Percentiles rank a stretch among this genome's conserved stretches.
phyloP scores from a whole-genome alignment of 1,140 invertebrate genomes.

The Formica exsecta region DNA sequence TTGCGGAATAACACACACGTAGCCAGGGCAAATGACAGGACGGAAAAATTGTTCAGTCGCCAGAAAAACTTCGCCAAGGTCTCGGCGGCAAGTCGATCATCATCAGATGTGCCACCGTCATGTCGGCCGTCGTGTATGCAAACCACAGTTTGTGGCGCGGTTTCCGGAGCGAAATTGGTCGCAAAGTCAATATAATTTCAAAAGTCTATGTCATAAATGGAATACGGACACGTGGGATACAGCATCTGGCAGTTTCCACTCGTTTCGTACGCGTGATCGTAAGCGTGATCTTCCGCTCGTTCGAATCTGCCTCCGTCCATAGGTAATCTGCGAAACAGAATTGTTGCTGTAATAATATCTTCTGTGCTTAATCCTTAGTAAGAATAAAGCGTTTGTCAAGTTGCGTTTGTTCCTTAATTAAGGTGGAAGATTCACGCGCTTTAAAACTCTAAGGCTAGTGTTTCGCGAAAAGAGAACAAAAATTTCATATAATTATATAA shows the following conservation, averaged over 20 bases:
- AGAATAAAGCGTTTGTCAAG: no score
- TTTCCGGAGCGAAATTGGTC: conserved; percentile 12
- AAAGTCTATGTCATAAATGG: conserved; percentile 83
- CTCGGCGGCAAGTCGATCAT: conserved; percentile 8
- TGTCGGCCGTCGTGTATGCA: background rate
- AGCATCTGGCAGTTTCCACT: conserved; percentile 83
- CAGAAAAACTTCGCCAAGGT: conserved; percentile 45
- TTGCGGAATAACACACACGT: background rate
- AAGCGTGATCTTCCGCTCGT: conserved; percentile 88
- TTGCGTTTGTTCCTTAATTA: no score
- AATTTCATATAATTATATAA: no score
- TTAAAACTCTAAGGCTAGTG: no score
- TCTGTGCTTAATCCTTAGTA: background rate
- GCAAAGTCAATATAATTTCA: conserved; percentile 61
- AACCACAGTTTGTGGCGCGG: background rate
- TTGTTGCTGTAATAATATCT: no score
- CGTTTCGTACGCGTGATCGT: conserved; percentile 89
- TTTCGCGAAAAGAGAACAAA: no score
- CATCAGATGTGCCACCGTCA: conserved; percentile 40
- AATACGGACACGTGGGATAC: conserved; percentile 86
- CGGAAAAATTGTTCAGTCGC: conserved; percentile 57
- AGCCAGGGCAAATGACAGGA: background rate
- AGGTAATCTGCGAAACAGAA: conserved; percentile 76
- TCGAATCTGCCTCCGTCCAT: conserved; percentile 86
- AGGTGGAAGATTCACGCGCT: no score